Base-by-base conservation (phyloP, 2,888 invertebrate species). In the Euplagia quadripunctaria region DNA sequence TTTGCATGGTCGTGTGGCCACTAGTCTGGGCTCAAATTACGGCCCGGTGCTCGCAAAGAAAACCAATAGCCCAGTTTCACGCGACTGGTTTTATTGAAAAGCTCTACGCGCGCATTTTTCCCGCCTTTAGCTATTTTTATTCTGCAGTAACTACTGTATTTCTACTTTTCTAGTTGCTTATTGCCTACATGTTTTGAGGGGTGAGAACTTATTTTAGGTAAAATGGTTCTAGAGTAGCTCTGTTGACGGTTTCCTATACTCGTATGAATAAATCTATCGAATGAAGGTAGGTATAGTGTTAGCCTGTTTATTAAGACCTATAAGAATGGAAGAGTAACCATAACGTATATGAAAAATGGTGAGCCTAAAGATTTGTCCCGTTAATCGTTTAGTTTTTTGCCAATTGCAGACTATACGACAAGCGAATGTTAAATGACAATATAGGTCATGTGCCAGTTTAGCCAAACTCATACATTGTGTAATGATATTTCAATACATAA, bases 61-160 rank as follows among this genome's bases (percentile, higher is more conserved):
- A 92, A 90, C 90, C 93, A 92, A 94, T 92, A 91, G 90, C 87
- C 86, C 83, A 85, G 88, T 90, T 92, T 91, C 90, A 90, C 88
- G 87, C 92, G 87, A 88, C 86, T 87, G 90, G 87, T 92, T 94
- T 92, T 94, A 93, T 94, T 93, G 92, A 94, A 94, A 93, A 91
- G 89, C 89, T 83, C 78, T 82, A 88, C 84, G 87, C 86, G 82
- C 85, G 87, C 83, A 82, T 86, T 89, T 91, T 91, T 89, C 72
- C 70, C 72, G 74, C 52, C 20, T 89, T 58, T 87, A 86, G 84
- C 81, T 81, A 86, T 87, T 90, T 90, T 91, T 89, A 89, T 83
- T 87, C 79, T 86, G 87, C 87, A 86, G 88, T 87, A 87, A 88
- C 89, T 87, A 87, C 80, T 79, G 84, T 87, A 82, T 83, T 88